phyloP scores from a whole-genome alignment of 2,888 invertebrate genomes.

The Perizoma affinitatum region DNA sequence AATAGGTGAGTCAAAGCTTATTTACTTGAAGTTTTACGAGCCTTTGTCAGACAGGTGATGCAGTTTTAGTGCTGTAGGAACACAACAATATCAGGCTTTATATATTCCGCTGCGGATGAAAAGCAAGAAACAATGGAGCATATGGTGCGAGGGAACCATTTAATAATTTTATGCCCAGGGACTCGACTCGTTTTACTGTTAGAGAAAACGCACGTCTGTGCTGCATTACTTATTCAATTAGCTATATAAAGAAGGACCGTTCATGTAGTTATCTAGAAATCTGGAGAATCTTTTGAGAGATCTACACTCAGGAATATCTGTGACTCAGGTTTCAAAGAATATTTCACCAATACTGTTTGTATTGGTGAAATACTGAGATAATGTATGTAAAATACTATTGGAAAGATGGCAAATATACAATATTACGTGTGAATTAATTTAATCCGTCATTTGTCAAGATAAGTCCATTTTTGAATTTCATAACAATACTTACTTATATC shows the following conservation, averaged over 20 bases:
- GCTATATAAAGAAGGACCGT: constrained; percentile 5
- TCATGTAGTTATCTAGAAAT: too few species aligned
- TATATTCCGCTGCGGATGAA: constrained; percentile 55
- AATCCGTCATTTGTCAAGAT: constrained; percentile 21
- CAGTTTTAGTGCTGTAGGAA: constrained; percentile 56
- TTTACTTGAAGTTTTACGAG: constrained; percentile 67
- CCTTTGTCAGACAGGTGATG: constrained; percentile 70
- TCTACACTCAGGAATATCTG: too few species aligned
- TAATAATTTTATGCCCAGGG: constrained; percentile 42
- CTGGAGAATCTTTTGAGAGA: too few species aligned
- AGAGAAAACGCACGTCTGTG: constrained; percentile 35
- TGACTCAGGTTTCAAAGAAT: too few species aligned
- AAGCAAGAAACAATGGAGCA: constrained; percentile 54
- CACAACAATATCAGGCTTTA: constrained; percentile 55
- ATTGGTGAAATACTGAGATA: too few species aligned
- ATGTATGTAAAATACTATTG: too few species aligned
- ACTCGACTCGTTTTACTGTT: constrained; percentile 37
- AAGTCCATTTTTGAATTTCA: constrained; percentile 5
- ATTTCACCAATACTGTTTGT: too few species aligned
- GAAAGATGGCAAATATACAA: too few species aligned
- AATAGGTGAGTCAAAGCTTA: constrained; percentile 87
- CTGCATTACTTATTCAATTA: constrained; percentile 31
- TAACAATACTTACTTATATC: constrained; percentile 18
- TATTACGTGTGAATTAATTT: too few species aligned
- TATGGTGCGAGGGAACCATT: constrained; percentile 43